Evolutionary conservation across 1,140 invertebrate genomes (phyloP).

Genomic region (Grapholita molesta): DNA sequence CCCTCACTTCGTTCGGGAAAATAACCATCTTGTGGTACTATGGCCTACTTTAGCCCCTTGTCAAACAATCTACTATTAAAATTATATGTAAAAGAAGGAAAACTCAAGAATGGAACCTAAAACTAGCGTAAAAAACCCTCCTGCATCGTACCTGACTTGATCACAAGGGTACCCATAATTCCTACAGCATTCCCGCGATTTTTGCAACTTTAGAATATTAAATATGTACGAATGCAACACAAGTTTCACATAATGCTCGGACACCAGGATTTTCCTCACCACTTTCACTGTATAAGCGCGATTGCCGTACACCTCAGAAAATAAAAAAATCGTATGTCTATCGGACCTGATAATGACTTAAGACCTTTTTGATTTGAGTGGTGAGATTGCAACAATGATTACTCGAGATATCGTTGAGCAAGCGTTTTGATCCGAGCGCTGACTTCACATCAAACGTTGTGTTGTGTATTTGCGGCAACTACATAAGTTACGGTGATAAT

Average conservation of each 20-base stretch:
- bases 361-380: neutral
- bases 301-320: neutral
- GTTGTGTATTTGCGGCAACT: neutral
- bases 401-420: slow-evolving; percentile 10
- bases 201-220: neutral
- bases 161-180: no score
- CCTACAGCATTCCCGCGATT: neutral
- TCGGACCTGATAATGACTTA: neutral
- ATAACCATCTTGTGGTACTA: no score
- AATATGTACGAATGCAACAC: neutral
- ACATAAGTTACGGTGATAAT: no score
- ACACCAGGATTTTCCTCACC: slow-evolving; percentile 30
- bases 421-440: neutral
- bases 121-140: no score
- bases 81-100: no score
- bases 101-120: no score
- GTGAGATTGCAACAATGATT: slow-evolving; percentile 6
- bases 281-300: slow-evolving; percentile 29
- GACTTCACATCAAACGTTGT: neutral
- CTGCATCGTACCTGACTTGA: no score
- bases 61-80: no score
- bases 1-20: no score
- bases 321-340: neutral
- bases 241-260: neutral
- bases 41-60: no score